Percentiles rank a stretch among this genome's conserved stretches.
These are phyloP conservation scores for Raphicerus campestris DNA, from an alignment of 2,113 vertebrate species.

Conservation along the genomic window DNA sequence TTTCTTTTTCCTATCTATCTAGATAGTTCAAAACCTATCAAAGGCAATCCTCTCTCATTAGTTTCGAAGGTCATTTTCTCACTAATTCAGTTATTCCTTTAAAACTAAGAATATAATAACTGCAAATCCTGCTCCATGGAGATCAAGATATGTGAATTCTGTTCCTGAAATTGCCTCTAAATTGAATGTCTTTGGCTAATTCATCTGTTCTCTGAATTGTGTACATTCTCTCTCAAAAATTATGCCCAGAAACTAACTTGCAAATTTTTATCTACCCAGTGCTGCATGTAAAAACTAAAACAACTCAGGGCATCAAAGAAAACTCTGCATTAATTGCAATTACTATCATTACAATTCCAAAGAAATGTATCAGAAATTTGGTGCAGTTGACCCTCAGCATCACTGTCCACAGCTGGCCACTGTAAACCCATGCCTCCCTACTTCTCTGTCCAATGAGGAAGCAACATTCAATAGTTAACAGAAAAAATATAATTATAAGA, in stretches of 20 bases:
- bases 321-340: neutral
- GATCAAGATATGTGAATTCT: neutral
- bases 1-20: neutral
- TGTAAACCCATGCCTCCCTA: neutral
- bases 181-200: neutral
- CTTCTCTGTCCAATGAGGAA: neutral
- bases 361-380: neutral
- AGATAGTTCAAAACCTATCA: slow-evolving; percentile 1
- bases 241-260: neutral
- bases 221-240: neutral
- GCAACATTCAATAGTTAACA: neutral
- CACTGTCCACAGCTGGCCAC: neutral
- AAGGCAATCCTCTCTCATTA: slow-evolving; percentile 27
- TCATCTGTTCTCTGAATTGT: neutral
- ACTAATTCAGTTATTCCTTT: slow-evolving; percentile 19
- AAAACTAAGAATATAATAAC: slow-evolving; percentile 10
- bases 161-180: neutral
- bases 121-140: neutral
- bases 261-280: neutral
- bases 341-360: neutral
- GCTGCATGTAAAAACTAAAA: neutral
- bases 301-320: neutral
- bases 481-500: neutral
- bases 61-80: slow-evolving; percentile 9
- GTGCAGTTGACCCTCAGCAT: neutral